Conservation (phyloP, 2,888 invertebrate genomes). For the Torymus texanus region DNA sequence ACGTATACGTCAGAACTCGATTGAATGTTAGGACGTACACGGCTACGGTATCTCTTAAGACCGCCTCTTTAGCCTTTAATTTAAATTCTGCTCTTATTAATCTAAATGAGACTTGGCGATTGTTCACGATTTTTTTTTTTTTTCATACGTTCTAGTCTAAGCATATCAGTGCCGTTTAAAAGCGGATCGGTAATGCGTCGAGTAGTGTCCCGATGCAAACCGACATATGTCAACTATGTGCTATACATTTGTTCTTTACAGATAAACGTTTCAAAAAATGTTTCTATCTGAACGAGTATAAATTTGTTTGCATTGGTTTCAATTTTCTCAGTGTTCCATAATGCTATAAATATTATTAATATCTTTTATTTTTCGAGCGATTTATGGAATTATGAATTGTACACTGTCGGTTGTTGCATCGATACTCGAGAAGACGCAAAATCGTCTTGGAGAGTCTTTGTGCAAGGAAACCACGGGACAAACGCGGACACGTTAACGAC, state of each 20-base stretch:
- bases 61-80: constrained; percentile 17
- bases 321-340: neutral
- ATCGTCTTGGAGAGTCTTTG: constrained; percentile 52
- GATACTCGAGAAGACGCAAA: constrained; percentile 44
- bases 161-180: constrained; percentile 35
- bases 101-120: constrained; percentile 34
- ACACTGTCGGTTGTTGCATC: constrained; percentile 45
- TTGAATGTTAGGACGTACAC: constrained; percentile 25
- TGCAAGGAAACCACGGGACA: constrained; percentile 57
- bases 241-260: constrained; percentile 6
- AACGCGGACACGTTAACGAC: constrained; percentile 36
- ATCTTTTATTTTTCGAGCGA: neutral
- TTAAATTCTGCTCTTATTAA: constrained; percentile 6
- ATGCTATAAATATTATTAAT: constrained; percentile 6
- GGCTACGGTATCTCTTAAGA: constrained; percentile 29
- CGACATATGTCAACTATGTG: constrained; percentile 22
- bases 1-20: constrained; percentile 12
- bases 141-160: constrained; percentile 33
- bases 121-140: constrained; percentile 24
- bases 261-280: constrained; percentile 31
- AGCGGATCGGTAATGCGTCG: constrained; percentile 36
- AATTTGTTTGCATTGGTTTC: constrained; percentile 5
- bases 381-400: constrained; percentile 18
- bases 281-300: constrained; percentile 19
- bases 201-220: constrained; percentile 31